These are phyloP conservation scores for Lutraria rhynchaena DNA, from an alignment of 1,140 invertebrate species.

Conservation along the genomic window DNA sequence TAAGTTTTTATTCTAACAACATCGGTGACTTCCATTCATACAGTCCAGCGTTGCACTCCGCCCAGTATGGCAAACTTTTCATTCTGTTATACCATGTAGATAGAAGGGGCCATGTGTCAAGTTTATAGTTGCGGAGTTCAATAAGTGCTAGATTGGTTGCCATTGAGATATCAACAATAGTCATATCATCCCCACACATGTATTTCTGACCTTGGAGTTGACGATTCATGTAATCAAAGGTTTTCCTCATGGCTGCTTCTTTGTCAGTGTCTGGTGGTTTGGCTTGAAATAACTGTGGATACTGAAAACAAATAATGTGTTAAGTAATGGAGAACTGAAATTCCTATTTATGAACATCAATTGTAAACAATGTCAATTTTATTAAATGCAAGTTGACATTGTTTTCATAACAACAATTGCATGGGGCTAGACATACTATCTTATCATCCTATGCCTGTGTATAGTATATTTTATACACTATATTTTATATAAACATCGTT, in stretches of 20 bases:
- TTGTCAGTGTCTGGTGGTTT: slow-evolving; percentile 64
- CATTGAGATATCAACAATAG: slow-evolving; percentile 64
- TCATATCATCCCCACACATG: slow-evolving; percentile 65
- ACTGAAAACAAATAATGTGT: slow-evolving; percentile 48
- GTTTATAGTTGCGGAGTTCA: slow-evolving; percentile 62
- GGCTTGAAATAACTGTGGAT: slow-evolving; percentile 64
- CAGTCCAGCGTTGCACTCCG: slow-evolving; percentile 63
- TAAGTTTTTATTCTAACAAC: background rate
- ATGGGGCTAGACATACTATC: too few species aligned
- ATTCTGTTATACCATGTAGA: slow-evolving; percentile 63
- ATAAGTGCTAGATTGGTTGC: slow-evolving; percentile 65
- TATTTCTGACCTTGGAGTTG: slow-evolving; percentile 61
- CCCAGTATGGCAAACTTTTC: slow-evolving; percentile 64
- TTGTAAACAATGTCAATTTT: too few species aligned
- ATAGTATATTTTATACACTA: too few species aligned
- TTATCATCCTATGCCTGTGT: too few species aligned
- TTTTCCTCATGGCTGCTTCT: slow-evolving; percentile 62
- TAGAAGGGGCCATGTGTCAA: slow-evolving; percentile 57
- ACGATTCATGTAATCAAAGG: slow-evolving; percentile 62
- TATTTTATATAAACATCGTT: too few species aligned
- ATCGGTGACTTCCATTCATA: slow-evolving; percentile 63
- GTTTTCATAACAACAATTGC: too few species aligned
- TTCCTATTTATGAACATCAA: background rate
- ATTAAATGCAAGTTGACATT: too few species aligned
- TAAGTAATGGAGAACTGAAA: background rate